Evolutionary conservation across 2,888 invertebrate genomes (phyloP).

Genomic region (Neoitamus cyanurus): DNA sequence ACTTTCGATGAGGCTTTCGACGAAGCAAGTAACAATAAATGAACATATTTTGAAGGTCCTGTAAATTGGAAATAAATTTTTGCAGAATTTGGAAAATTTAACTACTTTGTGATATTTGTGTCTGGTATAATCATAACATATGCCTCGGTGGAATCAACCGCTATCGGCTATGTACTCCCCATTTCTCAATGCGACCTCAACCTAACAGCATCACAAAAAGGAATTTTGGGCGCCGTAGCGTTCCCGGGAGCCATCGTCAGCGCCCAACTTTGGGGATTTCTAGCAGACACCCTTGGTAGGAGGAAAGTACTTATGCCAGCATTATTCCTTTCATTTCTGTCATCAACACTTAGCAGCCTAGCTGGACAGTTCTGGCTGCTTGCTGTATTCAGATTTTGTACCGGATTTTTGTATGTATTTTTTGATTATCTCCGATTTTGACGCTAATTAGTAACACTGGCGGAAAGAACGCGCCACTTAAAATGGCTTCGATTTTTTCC

Average conservation of each 20-base stretch:
- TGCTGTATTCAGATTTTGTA: constrained; percentile 67
- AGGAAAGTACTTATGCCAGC: constrained; percentile 66
- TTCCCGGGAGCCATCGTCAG: constrained; percentile 68
- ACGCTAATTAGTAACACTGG: no score
- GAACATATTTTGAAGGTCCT: no score
- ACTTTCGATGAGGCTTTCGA: no score
- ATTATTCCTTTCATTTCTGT: constrained; percentile 65
- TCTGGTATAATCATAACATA: constrained; percentile 69
- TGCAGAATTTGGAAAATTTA: constrained; percentile 69
- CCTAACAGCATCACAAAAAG: constrained; percentile 64
- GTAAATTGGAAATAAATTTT: no score
- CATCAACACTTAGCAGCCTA: constrained; percentile 67
- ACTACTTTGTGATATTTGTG: constrained; percentile 66
- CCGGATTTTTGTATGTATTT: constrained; percentile 69
- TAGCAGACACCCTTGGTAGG: constrained; percentile 70
- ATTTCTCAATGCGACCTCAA: constrained; percentile 67
- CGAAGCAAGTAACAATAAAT: no score
- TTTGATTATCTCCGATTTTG: no score
- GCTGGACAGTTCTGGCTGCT: constrained; percentile 67
- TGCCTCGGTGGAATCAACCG: constrained; percentile 67
- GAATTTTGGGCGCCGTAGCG: constrained; percentile 64
- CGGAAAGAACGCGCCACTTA: no score
- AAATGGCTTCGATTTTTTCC: background rate
- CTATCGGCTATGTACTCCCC: constrained; percentile 68
- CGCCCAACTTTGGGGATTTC: constrained; percentile 70